phyloP scores from a whole-genome alignment of 2,888 invertebrate genomes.

The Nematopogon swammerdamellus region DNA sequence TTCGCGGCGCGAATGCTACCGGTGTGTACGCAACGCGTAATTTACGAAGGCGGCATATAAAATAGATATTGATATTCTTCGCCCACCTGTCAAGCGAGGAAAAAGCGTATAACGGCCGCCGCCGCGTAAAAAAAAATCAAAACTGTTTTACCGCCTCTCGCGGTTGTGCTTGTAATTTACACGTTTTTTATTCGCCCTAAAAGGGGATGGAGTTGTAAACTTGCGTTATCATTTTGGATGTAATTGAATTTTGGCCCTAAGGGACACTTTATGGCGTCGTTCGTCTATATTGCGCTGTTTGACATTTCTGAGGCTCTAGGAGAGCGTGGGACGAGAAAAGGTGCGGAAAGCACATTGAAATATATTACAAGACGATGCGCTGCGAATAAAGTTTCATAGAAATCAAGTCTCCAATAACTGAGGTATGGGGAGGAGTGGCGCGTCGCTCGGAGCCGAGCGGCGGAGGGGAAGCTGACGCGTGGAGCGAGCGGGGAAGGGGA shows the following conservation, averaged over 20 bases:
- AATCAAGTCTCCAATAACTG: no score
- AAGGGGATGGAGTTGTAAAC: background rate
- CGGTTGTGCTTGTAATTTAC: background rate
- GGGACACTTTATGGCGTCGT: background rate
- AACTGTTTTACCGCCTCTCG: background rate
- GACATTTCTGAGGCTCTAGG: background rate
- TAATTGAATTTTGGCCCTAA: background rate
- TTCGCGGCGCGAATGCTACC: no score
- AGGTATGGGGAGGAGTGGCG: no score
- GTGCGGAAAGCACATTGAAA: no score
- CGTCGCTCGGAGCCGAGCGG: no score
- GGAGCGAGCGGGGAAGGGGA: no score
- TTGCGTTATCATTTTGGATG: background rate
- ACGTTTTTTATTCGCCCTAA: background rate
- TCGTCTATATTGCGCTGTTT: background rate
- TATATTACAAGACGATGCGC: no score
- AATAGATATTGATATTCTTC: background rate
- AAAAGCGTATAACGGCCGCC: background rate
- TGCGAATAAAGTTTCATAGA: no score
- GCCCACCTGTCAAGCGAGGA: background rate
- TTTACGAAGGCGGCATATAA: background rate
- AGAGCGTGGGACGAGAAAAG: no score
- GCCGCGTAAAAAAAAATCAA: background rate
- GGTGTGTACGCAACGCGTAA: no score
- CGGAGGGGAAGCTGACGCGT: no score